Conservation (phyloP, 2,888 invertebrate genomes). For the Synergus laeviventris region DNA sequence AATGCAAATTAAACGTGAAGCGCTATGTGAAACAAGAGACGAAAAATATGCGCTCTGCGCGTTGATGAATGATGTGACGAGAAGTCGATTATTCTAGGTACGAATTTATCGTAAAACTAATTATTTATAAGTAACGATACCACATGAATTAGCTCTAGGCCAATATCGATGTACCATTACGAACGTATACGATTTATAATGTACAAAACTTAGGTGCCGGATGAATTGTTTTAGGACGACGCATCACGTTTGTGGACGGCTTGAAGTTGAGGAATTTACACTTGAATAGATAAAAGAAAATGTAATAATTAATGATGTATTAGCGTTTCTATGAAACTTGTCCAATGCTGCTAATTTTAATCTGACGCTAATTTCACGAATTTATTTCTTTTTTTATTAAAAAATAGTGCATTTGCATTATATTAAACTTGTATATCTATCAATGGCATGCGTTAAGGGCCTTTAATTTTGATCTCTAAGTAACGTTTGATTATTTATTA, state of each 20-base stretch:
- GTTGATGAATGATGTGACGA: slow-evolving; percentile 46
- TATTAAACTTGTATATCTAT: no score
- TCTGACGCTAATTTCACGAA: neutral
- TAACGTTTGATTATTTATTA: no score
- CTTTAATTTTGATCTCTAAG: no score
- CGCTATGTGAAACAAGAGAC: slow-evolving; percentile 33
- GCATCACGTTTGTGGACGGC: neutral
- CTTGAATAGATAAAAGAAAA: slow-evolving; percentile 18
- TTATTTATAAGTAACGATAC: slow-evolving; percentile 64
- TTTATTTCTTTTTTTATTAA: neutral
- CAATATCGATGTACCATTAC: slow-evolving; percentile 74
- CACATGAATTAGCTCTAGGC: slow-evolving; percentile 67
- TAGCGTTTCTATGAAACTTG: slow-evolving; percentile 18
- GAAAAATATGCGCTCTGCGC: slow-evolving; percentile 40
- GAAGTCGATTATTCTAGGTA: slow-evolving; percentile 72
- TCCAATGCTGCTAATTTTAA: slow-evolving; percentile 4
- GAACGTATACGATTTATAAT: slow-evolving; percentile 76
- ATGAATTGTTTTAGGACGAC: slow-evolving; percentile 16
- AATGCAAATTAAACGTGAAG: slow-evolving; percentile 56
- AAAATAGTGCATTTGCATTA: neutral
- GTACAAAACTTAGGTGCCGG: slow-evolving; percentile 68
- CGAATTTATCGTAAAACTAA: slow-evolving; percentile 73
- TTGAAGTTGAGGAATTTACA: slow-evolving; percentile 2
- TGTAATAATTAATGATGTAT: slow-evolving; percentile 27
- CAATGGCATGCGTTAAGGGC: no score